Evolutionary conservation across 2,888 invertebrate species (phyloP).

Genomic region (Nebria brevicollis): DNA sequence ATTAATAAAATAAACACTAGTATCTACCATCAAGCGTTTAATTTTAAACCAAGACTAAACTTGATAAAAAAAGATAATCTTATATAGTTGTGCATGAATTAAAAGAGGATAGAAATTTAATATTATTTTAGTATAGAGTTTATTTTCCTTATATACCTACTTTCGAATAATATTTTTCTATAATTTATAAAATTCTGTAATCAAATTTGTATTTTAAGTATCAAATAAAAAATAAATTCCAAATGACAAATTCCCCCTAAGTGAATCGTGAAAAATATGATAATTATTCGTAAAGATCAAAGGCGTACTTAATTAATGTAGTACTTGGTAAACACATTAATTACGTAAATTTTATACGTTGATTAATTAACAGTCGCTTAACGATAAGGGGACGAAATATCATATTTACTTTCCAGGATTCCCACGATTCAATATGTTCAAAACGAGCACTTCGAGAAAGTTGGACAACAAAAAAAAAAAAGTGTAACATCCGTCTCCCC

Average conservation of each 20-base stretch:
- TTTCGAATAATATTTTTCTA: too few relatives aligned
- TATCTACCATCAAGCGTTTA: too few relatives aligned
- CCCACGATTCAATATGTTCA: not conserved
- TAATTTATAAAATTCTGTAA: too few relatives aligned
- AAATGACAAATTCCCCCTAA: not conserved
- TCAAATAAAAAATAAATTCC: too few relatives aligned
- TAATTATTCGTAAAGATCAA: slow-evolving; percentile 15
- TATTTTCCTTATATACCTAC: too few relatives aligned
- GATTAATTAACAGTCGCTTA: slow-evolving; percentile 15
- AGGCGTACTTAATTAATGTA: slow-evolving; percentile 29
- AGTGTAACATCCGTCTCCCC: slow-evolving; percentile 3
- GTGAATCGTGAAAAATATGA: not conserved
- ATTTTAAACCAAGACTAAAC: too few relatives aligned
- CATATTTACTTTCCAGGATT: not conserved
- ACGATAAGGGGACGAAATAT: not conserved
- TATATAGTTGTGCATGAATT: too few relatives aligned
- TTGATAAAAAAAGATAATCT: too few relatives aligned
- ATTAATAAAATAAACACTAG: too few relatives aligned
- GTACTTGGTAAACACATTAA: slow-evolving; percentile 40
- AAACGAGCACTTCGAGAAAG: not conserved
- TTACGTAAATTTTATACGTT: slow-evolving; percentile 20
- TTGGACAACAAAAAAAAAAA: not conserved
- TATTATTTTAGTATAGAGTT: too few relatives aligned
- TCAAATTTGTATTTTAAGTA: too few relatives aligned
- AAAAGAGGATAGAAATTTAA: too few relatives aligned